Base-by-base conservation (phyloP, 2,797 vertebrate species). In the Paramormyrops hopkinsi region DNA sequence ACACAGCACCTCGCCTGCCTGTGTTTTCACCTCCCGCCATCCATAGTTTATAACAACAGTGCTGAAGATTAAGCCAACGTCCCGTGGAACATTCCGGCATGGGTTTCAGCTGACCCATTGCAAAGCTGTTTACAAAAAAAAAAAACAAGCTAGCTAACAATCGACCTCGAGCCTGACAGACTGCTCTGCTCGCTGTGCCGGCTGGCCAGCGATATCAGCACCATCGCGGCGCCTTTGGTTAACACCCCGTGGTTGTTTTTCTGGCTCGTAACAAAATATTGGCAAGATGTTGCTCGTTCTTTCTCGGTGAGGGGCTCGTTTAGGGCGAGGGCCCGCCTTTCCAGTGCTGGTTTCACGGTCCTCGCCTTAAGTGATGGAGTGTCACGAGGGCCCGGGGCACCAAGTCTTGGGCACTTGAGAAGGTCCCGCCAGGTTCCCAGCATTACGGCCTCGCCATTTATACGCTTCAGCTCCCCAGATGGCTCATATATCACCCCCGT, bases 1-100 rank as follows among this genome's bases (percentile, higher is more conserved):
- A 95, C 96, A 95, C 95, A 96, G 92, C 17, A 62, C 88, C 0
- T 89, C 83, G 90, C 88, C 92, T 88, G 91, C 92, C 90, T 44
- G 90, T 92, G 93, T 94, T 96, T 62, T 95, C 94, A 95, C 95
- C 94, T 94, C 89, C 59, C 89, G 91, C 95, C 95, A 95, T 95
- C 96, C 95, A 95, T 94, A 93, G 94, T 93, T 94, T 90, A 90
- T 88, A 37, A 91, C 93, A 90, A 94, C 86, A 94, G 93, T 89
- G 90, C 92, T 92, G 92, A 93, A 94, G 94, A 93, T 90, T 87
- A 86, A 88, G 93, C 89, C 87, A 90, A 53, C 54, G 79, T 89
- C 92, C 91, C 91, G 46, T 56, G 92, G 91, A 94, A 92, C 93
- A 94, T 93, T 50, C 33, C 29, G 48, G 33, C 33, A 33, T 37